These are phyloP conservation scores for Odontomachus brunneus DNA, from an alignment of 1,140 invertebrate genomes.

Conservation along the genomic window DNA sequence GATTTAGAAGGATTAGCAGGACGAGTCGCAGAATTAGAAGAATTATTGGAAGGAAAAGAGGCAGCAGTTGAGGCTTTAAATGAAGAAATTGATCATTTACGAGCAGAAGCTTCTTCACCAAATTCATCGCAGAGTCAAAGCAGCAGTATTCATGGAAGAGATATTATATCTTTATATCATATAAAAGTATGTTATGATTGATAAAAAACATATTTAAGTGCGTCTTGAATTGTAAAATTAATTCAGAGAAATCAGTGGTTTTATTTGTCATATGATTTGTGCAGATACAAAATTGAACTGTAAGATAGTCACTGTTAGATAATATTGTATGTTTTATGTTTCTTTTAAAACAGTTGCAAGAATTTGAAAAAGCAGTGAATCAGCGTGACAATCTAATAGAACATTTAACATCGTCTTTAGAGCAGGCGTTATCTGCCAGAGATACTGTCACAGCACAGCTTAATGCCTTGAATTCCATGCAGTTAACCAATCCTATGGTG, in stretches of 20 bases:
- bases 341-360: conserved; percentile 72
- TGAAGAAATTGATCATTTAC: conserved; percentile 82
- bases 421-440: conserved; percentile 79
- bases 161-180: conserved; percentile 79
- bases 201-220: background rate
- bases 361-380: conserved; percentile 80
- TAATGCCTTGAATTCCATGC: conserved; percentile 71
- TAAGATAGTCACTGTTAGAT: background rate
- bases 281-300: background rate
- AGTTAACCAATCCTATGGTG: conserved; percentile 48
- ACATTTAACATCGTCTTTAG: conserved; percentile 79
- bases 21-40: conserved; percentile 80
- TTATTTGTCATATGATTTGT: background rate
- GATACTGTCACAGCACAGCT: conserved; percentile 78
- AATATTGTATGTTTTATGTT: conserved; percentile 27
- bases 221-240: background rate
- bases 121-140: conserved; percentile 82
- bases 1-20: conserved; percentile 82
- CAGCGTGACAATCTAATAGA: conserved; percentile 82
- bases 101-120: conserved; percentile 80
- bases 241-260: background rate
- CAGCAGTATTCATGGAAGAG: conserved; percentile 78
- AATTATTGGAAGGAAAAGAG: conserved; percentile 81
- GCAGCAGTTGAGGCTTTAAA: conserved; percentile 79
- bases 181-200: conserved; percentile 76